Conservation (phyloP, 1,140 invertebrate species). For the Ruditapes philippinarum region DNA sequence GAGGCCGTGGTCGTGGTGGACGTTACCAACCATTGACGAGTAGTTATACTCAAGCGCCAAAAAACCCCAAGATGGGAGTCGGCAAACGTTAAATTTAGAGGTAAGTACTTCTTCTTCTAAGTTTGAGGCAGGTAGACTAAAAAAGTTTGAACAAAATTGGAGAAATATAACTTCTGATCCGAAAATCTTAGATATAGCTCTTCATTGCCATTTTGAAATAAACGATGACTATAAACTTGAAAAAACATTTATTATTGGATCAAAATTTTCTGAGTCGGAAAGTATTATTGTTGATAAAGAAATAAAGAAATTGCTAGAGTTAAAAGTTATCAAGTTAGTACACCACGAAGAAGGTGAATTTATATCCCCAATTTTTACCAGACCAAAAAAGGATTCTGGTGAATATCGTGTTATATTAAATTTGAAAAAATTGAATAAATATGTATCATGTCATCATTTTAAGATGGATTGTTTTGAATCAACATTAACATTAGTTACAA, state of each 20-base stretch:
- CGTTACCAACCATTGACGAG: too few relatives aligned
- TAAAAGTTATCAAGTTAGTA: not conserved
- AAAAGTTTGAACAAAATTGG: not conserved
- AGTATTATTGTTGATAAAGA: not conserved
- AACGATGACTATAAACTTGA: not conserved
- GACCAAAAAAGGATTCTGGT: constrained; percentile 24
- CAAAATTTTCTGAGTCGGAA: not conserved
- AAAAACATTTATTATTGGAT: not conserved
- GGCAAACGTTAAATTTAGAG: constrained; percentile 16
- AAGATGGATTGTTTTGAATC: too few relatives aligned
- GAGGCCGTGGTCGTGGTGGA: too few relatives aligned
- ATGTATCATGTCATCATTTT: constrained; percentile 65
- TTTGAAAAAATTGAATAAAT: constrained; percentile 51
- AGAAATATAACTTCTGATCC: too few relatives aligned
- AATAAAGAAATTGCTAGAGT: not conserved
- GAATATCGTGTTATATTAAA: constrained; percentile 41
- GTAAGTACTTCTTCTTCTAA: not conserved
- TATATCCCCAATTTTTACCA: constrained; percentile 22
- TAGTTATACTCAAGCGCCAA: too few relatives aligned
- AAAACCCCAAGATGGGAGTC: too few relatives aligned
- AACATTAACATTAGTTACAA: constrained; percentile 56
- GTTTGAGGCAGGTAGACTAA: not conserved
- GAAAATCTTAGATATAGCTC: not conserved
- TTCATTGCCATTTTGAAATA: not conserved
- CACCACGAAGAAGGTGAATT: not conserved